Percentiles rank a stretch among this genome's conserved stretches.
phyloP scores from a whole-genome alignment of 2,888 invertebrate species.

The Eueremaeus valkanovi region DNA sequence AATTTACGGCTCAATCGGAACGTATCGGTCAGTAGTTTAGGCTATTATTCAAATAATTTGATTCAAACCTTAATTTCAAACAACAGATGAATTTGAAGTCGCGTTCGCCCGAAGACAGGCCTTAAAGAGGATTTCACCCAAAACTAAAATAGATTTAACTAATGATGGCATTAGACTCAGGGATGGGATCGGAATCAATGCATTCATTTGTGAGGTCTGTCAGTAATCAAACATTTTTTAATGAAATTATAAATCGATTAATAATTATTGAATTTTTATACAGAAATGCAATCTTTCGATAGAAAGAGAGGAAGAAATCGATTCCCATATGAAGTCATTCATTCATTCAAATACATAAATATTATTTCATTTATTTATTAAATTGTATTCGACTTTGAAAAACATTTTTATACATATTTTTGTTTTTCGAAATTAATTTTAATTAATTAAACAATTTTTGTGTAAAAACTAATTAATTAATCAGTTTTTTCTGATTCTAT shows the following conservation, averaged over 20 bases:
- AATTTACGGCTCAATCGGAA: background rate
- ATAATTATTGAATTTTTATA: background rate
- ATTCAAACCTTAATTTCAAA: background rate
- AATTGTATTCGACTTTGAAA: background rate
- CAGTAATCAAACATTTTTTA: background rate
- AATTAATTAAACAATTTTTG: no score
- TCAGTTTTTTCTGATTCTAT: no score
- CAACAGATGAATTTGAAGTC: background rate
- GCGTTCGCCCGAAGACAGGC: background rate
- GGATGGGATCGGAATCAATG: background rate
- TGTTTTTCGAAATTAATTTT: no score
- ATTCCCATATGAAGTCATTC: background rate
- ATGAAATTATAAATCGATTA: background rate
- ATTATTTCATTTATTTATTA: background rate
- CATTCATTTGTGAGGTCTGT: conserved; percentile 7
- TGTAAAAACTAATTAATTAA: no score
- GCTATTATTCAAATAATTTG: background rate
- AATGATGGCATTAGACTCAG: background rate
- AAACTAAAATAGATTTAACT: background rate
- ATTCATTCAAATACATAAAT: background rate
- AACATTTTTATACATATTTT: no score
- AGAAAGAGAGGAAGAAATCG: background rate
- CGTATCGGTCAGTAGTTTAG: background rate
- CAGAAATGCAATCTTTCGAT: background rate
- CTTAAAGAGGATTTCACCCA: background rate